Conservation (phyloP, 2,113 vertebrate species). For the Gnathonemus longibarbis region DNA sequence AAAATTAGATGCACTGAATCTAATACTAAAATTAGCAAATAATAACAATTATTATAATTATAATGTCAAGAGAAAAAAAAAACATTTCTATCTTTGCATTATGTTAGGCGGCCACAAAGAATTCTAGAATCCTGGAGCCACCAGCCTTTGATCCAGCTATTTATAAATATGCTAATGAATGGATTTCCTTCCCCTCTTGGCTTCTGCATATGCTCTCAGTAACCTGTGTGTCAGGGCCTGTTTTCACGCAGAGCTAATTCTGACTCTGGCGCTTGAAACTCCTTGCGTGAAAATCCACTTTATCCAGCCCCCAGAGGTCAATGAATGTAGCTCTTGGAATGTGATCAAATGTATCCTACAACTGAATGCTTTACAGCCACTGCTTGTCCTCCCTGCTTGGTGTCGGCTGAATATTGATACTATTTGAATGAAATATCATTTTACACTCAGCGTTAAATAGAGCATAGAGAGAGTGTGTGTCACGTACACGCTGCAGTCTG, state of each 20-base stretch:
- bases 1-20: neutral
- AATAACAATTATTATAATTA: neutral
- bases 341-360: neutral
- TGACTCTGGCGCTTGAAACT: neutral
- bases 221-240: neutral
- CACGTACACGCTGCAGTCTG: neutral
- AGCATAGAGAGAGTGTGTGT: neutral
- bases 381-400: neutral
- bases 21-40: neutral
- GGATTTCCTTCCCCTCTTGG: neutral
- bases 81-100: neutral
- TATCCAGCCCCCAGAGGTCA: constrained; percentile 7
- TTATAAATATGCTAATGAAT: neutral
- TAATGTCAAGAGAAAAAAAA: neutral
- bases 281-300: constrained; percentile 4
- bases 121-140: neutral
- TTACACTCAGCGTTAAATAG: neutral
- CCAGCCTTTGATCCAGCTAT: neutral
- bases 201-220: neutral
- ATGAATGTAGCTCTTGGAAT: neutral
- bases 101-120: neutral
- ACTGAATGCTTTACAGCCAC: neutral
- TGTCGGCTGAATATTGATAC: neutral
- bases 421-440: neutral
- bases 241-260: neutral